Evolutionary conservation across 2,797 vertebrate genomes (phyloP).

Genomic region (Megalops cyprinoides): DNA sequence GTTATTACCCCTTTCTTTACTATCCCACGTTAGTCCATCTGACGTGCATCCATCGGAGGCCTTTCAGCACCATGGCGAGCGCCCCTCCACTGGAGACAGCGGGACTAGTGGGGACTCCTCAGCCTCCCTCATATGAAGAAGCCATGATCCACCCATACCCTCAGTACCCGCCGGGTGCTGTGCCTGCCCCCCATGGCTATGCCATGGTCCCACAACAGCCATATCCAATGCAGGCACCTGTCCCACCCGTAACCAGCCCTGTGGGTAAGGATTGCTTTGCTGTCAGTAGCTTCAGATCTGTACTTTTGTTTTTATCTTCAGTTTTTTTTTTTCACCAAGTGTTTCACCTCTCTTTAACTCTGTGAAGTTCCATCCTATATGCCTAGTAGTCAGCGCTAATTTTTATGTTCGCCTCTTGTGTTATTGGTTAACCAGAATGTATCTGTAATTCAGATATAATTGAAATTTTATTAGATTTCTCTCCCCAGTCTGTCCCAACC

Average conservation of each 20-base stretch:
- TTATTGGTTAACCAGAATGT: not conserved
- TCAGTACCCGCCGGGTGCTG: slow-evolving; percentile 13
- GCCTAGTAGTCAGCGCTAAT: not conserved
- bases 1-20: no score
- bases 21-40: no score
- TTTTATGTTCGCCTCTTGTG: no score
- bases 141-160: slow-evolving; percentile 16
- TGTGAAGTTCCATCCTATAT: no score
- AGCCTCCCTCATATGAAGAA: slow-evolving; percentile 58
- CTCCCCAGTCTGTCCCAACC: no score
- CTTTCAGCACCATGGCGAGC: slow-evolving; percentile 47
- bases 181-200: slow-evolving; percentile 37
- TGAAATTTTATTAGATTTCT: no score
- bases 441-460: no score
- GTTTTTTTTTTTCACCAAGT: no score
- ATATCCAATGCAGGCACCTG: slow-evolving; percentile 38
- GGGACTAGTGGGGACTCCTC: slow-evolving; percentile 19
- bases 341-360: no score
- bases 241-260: slow-evolving; percentile 25
- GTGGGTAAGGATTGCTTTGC: slow-evolving; percentile 41
- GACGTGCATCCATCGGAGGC: no score
- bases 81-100: slow-evolving; percentile 50
- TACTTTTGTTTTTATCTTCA: not conserved
- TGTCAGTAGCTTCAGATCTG: not conserved
- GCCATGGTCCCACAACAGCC: slow-evolving; percentile 34